Percentiles rank a stretch among this genome's conserved stretches.
These are phyloP conservation scores for Argyresthia albistria DNA, from an alignment of 2,888 invertebrate species.

Conservation along the genomic window DNA sequence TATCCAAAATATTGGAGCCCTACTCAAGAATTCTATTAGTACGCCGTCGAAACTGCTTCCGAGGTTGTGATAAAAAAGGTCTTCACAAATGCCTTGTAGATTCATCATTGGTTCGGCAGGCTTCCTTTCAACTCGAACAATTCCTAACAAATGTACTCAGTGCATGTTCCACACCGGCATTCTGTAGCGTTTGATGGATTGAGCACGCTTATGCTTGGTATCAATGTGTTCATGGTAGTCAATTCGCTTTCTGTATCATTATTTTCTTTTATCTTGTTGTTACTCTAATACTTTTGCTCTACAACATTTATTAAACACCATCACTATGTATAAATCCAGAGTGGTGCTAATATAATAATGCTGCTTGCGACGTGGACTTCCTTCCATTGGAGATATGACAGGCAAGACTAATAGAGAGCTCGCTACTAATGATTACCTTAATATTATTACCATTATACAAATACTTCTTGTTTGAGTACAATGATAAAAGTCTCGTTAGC, in stretches of 20 bases:
- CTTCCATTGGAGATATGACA: too few species aligned
- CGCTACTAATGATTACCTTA: too few species aligned
- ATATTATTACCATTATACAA: too few species aligned
- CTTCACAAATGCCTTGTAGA: constrained; percentile 11
- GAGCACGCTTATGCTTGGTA: constrained; percentile 10
- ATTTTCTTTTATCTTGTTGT: background rate
- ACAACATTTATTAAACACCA: too few species aligned
- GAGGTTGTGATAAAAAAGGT: constrained; percentile 17
- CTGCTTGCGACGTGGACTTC: too few species aligned
- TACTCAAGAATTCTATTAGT: constrained; percentile 5
- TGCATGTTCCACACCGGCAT: constrained; percentile 19
- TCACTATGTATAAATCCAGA: too few species aligned
- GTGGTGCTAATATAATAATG: too few species aligned
- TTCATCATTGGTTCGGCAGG: constrained; percentile 20
- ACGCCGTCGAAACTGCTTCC: background rate
- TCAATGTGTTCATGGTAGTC: background rate
- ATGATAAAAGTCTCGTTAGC: too few species aligned
- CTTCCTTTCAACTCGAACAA: constrained; percentile 19
- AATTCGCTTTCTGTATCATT: background rate
- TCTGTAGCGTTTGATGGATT: constrained; percentile 18
- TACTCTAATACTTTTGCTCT: background rate
- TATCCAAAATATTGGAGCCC: background rate
- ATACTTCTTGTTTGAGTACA: too few species aligned
- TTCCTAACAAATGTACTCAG: constrained; percentile 23
- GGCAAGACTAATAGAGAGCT: too few species aligned